A percentile compares a stretch with the other conserved stretches of the same genome.
These are phyloP conservation scores for Lamellibrachia columna DNA, from an alignment of 2,888 invertebrate species.

Conservation along the genomic window DNA sequence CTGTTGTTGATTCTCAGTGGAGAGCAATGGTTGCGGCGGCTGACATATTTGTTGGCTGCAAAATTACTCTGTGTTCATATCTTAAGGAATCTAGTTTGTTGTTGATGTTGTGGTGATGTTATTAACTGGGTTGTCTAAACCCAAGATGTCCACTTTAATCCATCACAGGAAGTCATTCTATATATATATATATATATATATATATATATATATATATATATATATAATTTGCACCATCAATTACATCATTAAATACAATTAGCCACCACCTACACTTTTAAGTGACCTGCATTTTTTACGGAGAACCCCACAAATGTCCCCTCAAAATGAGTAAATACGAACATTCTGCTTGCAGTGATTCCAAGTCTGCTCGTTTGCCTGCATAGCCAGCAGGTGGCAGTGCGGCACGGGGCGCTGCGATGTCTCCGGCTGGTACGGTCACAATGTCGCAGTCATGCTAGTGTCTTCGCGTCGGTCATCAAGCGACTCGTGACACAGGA, in stretches of 20 bases:
- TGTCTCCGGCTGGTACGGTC: conserved; percentile 64
- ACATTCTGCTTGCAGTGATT: conserved; percentile 60
- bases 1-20: not conserved
- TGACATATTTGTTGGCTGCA: conserved; percentile 1
- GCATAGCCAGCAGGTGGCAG: conserved; percentile 69
- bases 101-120: not conserved
- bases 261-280: too few species aligned
- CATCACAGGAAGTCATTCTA: too few species aligned
- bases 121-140: not conserved
- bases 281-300: too few species aligned
- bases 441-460: not conserved
- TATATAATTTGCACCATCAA: too few species aligned
- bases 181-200: too few species aligned
- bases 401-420: conserved; percentile 72
- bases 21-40: conserved; percentile 8
- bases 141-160: not conserved
- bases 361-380: conserved; percentile 72
- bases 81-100: not conserved
- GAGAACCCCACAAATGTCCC: not conserved
- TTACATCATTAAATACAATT: too few species aligned
- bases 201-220: too few species aligned
- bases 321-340: not conserved
- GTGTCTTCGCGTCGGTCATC: not conserved
- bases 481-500: not conserved
- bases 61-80: not conserved